Evolutionary conservation across 2,797 vertebrate genomes (phyloP), one percentile per base, ranked within the genome.

Genomic region (Telmatherina bonti): DNA sequence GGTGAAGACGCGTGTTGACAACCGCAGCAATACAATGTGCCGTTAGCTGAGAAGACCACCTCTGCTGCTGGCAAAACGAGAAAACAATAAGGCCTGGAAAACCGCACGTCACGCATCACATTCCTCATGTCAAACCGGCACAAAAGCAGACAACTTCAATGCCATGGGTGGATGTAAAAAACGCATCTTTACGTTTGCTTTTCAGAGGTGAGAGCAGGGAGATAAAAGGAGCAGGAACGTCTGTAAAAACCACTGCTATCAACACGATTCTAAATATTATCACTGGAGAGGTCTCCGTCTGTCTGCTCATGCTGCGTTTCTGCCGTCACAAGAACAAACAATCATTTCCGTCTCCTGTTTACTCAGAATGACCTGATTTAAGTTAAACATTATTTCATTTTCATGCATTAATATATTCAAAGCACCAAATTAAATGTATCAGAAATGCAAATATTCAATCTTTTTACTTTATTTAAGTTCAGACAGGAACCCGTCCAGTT

Each of bases 271-370:
- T 33, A 9, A 80, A 79, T 59, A 79, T 47, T 41, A 65, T 69
- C 47, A 60, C 62, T 72, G 49, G 57, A 72, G 74, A 74, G 72
- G 30, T 54, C 72, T 31, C 59, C 57, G 20, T 69, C 52, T 24
- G 20, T 75, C 67, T 62, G n/a, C 73, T 73, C 53, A 20, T n/a
- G n/a, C n/a, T n/a, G n/a, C n/a, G n/a, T n/a, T n/a, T n/a, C n/a
- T n/a, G n/a, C n/a, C n/a, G n/a, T 84, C 70, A 82, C 56, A 57
- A 62, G 71, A 74, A 80, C 85, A 91, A 91, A 91, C 58, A 88
- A 86, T 49, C 15, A 87, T 74, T 77, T 88, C 47, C 55, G n/a
- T n/a, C 55, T 64, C 4, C 15, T 63, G 72, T 90, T 89, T 84
- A 78, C 70, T 72, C 62, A 77, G 62, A 81, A 75, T 78, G 63